Conservation (phyloP, 2,888 invertebrate genomes). For the Apoda limacodes region DNA sequence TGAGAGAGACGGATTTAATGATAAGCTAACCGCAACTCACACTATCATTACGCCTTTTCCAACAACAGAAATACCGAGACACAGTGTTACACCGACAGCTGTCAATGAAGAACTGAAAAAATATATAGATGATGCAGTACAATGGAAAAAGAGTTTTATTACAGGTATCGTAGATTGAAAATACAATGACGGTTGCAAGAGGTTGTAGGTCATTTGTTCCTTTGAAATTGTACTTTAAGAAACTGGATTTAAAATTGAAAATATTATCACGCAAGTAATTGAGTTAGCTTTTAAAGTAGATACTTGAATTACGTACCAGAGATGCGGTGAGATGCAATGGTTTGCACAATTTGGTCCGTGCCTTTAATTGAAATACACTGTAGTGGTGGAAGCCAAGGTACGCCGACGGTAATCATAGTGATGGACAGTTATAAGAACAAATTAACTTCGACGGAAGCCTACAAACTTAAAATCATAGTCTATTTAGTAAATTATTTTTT, state of each 20-base stretch:
- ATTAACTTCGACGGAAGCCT: constrained; percentile 46
- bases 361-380: constrained; percentile 10
- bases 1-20: constrained; percentile 55
- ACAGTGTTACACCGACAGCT: constrained; percentile 21
- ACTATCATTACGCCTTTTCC: constrained; percentile 59
- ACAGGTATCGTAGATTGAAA: too few species aligned
- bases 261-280: too few species aligned
- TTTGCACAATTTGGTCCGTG: too few species aligned
- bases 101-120: constrained; percentile 16
- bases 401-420: constrained; percentile 39
- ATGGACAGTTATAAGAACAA: constrained; percentile 56
- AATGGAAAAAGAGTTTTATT: too few species aligned
- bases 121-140: not conserved
- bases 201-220: too few species aligned
- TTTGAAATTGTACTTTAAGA: too few species aligned
- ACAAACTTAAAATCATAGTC: too few species aligned
- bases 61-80: constrained; percentile 31
- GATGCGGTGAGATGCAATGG: not conserved
- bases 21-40: constrained; percentile 56
- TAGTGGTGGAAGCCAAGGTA: constrained; percentile 44
- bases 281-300: too few species aligned
- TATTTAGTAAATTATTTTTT: too few species aligned
- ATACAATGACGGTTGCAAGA: too few species aligned
- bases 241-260: too few species aligned
- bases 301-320: too few species aligned